Conservation (phyloP, 1,140 invertebrate species). For the Neodiprion virginianus region DNA sequence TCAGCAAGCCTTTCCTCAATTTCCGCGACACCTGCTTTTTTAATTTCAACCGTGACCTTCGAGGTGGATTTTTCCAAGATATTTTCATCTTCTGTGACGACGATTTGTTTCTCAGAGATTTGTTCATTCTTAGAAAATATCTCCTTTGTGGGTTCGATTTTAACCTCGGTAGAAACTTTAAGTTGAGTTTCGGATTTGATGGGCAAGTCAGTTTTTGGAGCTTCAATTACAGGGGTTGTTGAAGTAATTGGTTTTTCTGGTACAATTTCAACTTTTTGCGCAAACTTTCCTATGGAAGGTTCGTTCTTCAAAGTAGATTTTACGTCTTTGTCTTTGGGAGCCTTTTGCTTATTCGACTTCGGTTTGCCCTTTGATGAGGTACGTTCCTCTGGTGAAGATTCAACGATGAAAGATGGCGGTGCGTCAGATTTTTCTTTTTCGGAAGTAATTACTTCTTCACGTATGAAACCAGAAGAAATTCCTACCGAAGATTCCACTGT, state of each 20-base stretch:
- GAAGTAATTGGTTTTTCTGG: conserved; percentile 8
- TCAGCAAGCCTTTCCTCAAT: conserved; percentile 16
- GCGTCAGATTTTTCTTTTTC: background rate
- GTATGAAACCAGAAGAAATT: conserved; percentile 7
- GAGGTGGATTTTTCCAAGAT: conserved; percentile 24
- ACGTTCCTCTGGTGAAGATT: no score
- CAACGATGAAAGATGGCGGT: no score
- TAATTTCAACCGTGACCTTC: conserved; percentile 27
- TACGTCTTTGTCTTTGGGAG: conserved; percentile 12
- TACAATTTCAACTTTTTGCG: conserved; percentile 1
- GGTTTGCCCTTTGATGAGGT: no score
- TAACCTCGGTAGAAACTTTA: background rate
- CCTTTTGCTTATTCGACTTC: background rate
- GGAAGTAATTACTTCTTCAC: background rate
- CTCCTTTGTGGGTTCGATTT: background rate
- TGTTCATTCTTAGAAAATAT: background rate
- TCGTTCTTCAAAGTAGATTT: background rate
- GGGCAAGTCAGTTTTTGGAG: background rate
- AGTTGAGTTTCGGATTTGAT: background rate
- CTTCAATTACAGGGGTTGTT: conserved; percentile 6
- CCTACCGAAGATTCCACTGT: background rate
- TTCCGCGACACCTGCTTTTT: conserved; percentile 23
- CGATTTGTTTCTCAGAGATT: conserved; percentile 22
- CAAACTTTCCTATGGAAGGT: background rate
- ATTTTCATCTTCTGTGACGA: conserved; percentile 21